These are phyloP conservation scores for Eremobia ochroleuca DNA, from an alignment of 2,888 invertebrate species.

Conservation along the genomic window DNA sequence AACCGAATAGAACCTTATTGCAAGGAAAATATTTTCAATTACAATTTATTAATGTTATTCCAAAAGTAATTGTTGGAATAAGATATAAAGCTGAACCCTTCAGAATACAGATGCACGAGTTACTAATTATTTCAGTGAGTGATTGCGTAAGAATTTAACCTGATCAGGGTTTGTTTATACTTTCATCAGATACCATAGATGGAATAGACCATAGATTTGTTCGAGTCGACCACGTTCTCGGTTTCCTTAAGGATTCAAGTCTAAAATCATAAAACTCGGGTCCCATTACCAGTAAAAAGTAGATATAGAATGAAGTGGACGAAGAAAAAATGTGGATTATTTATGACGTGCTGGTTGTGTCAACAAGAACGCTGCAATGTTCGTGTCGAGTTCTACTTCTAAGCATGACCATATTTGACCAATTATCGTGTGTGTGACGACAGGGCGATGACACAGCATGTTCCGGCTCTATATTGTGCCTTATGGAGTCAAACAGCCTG, in stretches of 20 bases:
- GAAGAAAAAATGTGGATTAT: background rate
- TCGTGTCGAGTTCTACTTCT: background rate
- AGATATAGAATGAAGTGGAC: background rate
- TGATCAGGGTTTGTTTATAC: background rate
- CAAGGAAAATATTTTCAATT: background rate
- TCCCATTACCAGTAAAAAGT: background rate
- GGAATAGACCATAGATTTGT: no score
- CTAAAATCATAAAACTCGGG: background rate
- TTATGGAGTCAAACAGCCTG: background rate
- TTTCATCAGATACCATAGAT: background rate
- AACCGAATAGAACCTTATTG: background rate
- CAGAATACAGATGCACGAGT: background rate
- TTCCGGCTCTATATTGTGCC: background rate
- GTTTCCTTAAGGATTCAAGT: background rate
- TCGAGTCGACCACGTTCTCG: background rate
- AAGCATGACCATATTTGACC: slow-evolving; percentile 9
- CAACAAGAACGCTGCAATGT: slow-evolving; percentile 19
- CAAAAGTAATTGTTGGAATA: background rate
- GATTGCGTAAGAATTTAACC: background rate
- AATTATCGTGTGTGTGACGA: slow-evolving; percentile 39
- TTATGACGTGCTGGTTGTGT: background rate
- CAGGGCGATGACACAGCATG: slow-evolving; percentile 1
- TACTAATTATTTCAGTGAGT: background rate
- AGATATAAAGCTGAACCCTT: background rate
- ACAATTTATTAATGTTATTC: background rate